A percentile compares a stretch with the other conserved stretches of the same genome.
These are phyloP conservation scores for Agrotis ipsilon DNA, from an alignment of 2,888 invertebrate species.

Conservation along the genomic window DNA sequence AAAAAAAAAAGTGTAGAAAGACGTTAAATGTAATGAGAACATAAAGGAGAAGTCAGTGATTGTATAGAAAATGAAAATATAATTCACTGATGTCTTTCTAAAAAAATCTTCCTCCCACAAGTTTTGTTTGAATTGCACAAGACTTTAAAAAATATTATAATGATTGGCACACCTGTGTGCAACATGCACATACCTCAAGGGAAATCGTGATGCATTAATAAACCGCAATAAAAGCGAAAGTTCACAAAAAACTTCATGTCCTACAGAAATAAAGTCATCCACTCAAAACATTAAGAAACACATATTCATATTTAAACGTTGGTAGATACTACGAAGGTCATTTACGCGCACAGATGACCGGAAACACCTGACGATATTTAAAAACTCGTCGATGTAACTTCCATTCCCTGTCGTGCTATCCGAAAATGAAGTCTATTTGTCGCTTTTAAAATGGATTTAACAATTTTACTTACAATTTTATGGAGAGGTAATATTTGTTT, in stretches of 20 bases:
- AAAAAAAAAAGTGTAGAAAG: too few relatives aligned
- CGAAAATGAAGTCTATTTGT: slow-evolving; percentile 70
- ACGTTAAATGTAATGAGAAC: too few relatives aligned
- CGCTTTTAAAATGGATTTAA: slow-evolving; percentile 68
- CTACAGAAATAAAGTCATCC: slow-evolving; percentile 30
- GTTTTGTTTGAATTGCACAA: too few relatives aligned
- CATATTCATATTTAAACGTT: slow-evolving; percentile 33
- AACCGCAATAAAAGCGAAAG: slow-evolving; percentile 10
- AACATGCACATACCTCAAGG: background rate
- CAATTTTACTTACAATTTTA: background rate
- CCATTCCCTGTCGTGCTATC: slow-evolving; percentile 43
- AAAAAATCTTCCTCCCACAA: too few relatives aligned
- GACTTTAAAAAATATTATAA: too few relatives aligned
- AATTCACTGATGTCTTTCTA: too few relatives aligned
- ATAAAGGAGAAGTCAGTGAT: background rate
- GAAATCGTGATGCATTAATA: slow-evolving; percentile 4
- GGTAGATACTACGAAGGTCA: slow-evolving; percentile 3
- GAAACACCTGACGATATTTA: slow-evolving; percentile 59
- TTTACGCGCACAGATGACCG: slow-evolving; percentile 59
- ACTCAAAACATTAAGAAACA: slow-evolving; percentile 16
- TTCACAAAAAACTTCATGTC: background rate
- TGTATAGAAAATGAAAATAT: background rate
- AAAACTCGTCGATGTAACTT: slow-evolving; percentile 62
- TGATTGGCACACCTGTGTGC: background rate
- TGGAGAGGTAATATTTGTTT: too few relatives aligned